A percentile compares a stretch with the other conserved stretches of the same genome.
Conservation (phyloP, 1,140 invertebrate species). For the Drosophila serrata region DNA sequence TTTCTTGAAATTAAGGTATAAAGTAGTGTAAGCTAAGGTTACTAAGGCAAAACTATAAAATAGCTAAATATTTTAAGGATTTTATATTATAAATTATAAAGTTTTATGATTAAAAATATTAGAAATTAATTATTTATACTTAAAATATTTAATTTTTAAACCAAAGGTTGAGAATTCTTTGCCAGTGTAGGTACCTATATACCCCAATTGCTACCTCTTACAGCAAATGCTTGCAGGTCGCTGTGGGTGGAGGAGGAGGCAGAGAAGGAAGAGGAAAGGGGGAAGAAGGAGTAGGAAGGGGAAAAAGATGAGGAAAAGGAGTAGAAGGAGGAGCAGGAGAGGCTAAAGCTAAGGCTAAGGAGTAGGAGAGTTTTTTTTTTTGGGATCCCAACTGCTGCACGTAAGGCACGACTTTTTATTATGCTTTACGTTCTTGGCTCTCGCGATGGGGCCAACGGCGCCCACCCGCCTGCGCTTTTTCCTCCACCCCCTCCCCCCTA, state of each 20-base stretch:
- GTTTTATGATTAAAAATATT: neutral
- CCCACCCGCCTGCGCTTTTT: slow-evolving; percentile 79
- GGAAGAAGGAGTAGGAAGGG: neutral
- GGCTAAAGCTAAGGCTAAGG: neutral
- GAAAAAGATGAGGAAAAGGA: neutral
- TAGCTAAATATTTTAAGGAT: neutral
- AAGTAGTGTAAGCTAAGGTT: too few relatives aligned
- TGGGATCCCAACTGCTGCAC: slow-evolving; percentile 63
- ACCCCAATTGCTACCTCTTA: neutral
- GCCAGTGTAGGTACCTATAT: neutral
- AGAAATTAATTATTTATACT: neutral
- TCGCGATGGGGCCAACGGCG: slow-evolving; percentile 70
- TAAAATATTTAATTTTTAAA: neutral
- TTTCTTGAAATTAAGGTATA: neutral
- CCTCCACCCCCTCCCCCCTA: neutral
- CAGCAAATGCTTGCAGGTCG: slow-evolving; percentile 22
- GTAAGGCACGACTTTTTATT: slow-evolving; percentile 82
- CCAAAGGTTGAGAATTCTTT: neutral
- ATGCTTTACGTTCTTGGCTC: slow-evolving; percentile 76
- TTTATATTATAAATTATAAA: neutral
- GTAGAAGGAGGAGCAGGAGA: neutral
- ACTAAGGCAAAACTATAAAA: too few relatives aligned
- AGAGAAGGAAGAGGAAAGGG: neutral
- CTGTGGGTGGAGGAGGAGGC: slow-evolving; percentile 15
- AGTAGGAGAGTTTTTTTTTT: too few relatives aligned